These are phyloP conservation scores for Eubasilissa regina DNA, from an alignment of 1,140 invertebrate genomes.

Conservation along the genomic window DNA sequence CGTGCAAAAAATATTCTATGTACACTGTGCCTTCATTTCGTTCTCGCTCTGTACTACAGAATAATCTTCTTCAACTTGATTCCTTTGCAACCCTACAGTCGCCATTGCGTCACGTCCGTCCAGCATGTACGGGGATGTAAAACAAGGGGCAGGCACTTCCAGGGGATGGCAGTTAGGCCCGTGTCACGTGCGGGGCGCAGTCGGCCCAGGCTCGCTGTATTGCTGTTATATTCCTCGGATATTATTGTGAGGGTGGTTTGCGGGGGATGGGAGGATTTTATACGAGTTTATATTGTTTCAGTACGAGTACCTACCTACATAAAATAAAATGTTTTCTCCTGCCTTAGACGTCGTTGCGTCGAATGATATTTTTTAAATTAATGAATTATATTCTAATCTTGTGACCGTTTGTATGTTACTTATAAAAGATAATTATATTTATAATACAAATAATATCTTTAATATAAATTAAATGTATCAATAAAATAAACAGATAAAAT, in stretches of 20 bases:
- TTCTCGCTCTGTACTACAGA: neutral
- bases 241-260: neutral
- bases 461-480: too few relatives aligned
- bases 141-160: slow-evolving; percentile 22
- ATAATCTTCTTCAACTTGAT: slow-evolving; percentile 1
- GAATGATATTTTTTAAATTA: too few relatives aligned
- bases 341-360: too few relatives aligned
- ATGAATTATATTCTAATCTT: too few relatives aligned
- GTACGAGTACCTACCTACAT: neutral
- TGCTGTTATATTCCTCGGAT: slow-evolving; percentile 20
- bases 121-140: slow-evolving; percentile 16
- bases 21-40: too few relatives aligned
- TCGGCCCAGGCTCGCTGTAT: slow-evolving; percentile 22
- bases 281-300: slow-evolving; percentile 13
- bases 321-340: too few relatives aligned
- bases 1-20: too few relatives aligned
- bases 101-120: slow-evolving; percentile 27
- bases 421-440: too few relatives aligned
- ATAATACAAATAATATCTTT: too few relatives aligned
- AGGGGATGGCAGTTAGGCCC: slow-evolving; percentile 29
- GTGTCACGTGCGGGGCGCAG: slow-evolving; percentile 33
- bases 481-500: too few relatives aligned
- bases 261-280: slow-evolving; percentile 5
- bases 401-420: too few relatives aligned
- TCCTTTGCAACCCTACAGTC: neutral